These are phyloP conservation scores for Drosophila equinoxialis DNA, from an alignment of 1,140 invertebrate species.

Conservation along the genomic window DNA sequence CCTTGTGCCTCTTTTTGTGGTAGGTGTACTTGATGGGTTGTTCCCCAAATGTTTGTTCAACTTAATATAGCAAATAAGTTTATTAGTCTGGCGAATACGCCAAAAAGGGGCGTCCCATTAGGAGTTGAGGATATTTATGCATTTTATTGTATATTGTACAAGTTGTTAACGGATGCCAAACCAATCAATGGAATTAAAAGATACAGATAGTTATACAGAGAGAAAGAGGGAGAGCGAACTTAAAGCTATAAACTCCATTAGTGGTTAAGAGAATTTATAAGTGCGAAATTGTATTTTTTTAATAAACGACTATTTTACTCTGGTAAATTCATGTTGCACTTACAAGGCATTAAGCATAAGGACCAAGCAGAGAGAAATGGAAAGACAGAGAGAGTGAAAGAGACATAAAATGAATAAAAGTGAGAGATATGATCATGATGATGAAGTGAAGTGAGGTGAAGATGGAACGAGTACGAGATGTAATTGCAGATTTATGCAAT, in stretches of 20 bases:
- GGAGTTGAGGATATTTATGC: constrained; percentile 1
- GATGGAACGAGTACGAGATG: constrained; percentile 33
- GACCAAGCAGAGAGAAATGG: neutral
- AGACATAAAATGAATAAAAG: constrained; percentile 13
- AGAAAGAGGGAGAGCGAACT: neutral
- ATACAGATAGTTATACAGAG: constrained; percentile 24
- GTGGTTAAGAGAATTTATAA: constrained; percentile 32
- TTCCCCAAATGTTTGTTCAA: constrained; percentile 62
- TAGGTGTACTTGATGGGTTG: constrained; percentile 70
- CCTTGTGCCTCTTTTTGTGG: constrained; percentile 8
- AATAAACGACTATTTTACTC: constrained; percentile 55
- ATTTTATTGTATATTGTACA: constrained; percentile 13
- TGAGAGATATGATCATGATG: neutral
- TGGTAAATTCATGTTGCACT: constrained; percentile 32
- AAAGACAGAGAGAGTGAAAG: neutral
- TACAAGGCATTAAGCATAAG: constrained; percentile 21
- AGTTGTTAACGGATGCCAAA: neutral
- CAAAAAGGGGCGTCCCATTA: constrained; percentile 43
- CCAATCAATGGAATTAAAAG: constrained; percentile 6
- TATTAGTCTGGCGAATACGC: constrained; percentile 57
- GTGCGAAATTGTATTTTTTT: constrained; percentile 49
- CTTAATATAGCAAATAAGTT: constrained; percentile 75
- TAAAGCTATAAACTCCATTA: constrained; percentile 12
- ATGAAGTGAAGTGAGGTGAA: constrained; percentile 14
- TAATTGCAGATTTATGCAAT: constrained; percentile 73